phyloP scores from a whole-genome alignment of 2,888 invertebrate species.

The Autographa gamma region DNA sequence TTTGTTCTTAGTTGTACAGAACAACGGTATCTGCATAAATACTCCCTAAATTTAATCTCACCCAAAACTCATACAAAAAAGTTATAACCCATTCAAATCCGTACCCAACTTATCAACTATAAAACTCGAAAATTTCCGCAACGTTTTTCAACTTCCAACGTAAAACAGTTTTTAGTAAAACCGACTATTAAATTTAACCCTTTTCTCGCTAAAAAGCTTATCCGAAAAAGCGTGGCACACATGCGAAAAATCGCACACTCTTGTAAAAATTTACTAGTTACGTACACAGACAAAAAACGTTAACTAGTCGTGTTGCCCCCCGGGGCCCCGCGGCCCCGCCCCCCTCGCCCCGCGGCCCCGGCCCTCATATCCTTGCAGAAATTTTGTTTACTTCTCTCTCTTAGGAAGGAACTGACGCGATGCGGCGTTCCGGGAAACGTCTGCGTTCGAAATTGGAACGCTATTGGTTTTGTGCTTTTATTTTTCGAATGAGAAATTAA shows the following conservation, averaged over 20 bases:
- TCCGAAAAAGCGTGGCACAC: constrained; percentile 71
- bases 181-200: constrained; percentile 74
- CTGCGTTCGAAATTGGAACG: constrained; percentile 79
- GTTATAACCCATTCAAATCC: constrained; percentile 49
- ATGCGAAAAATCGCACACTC: constrained; percentile 58
- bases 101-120: constrained; percentile 46
- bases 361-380: constrained; percentile 87
- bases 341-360: constrained; percentile 48
- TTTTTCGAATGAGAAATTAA: constrained; percentile 31
- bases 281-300: constrained; percentile 85
- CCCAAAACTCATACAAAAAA: constrained; percentile 33
- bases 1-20: constrained; percentile 13
- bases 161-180: constrained; percentile 66
- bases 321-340: constrained; percentile 32
- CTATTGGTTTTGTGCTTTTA: constrained; percentile 75
- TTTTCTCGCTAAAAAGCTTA: constrained; percentile 75
- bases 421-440: constrained; percentile 71
- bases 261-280: constrained; percentile 53
- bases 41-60: constrained; percentile 25
- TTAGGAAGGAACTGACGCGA: constrained; percentile 78
- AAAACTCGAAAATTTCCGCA: constrained; percentile 50
- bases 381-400: constrained; percentile 88
- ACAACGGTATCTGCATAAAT: constrained; percentile 15
- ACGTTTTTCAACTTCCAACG: constrained; percentile 60
- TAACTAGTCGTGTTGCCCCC: constrained; percentile 74